Percentiles rank a stretch among this genome's conserved stretches.
Evolutionary conservation across 1,140 invertebrate species (phyloP).

Genomic region (Zaprionus taronus): DNA sequence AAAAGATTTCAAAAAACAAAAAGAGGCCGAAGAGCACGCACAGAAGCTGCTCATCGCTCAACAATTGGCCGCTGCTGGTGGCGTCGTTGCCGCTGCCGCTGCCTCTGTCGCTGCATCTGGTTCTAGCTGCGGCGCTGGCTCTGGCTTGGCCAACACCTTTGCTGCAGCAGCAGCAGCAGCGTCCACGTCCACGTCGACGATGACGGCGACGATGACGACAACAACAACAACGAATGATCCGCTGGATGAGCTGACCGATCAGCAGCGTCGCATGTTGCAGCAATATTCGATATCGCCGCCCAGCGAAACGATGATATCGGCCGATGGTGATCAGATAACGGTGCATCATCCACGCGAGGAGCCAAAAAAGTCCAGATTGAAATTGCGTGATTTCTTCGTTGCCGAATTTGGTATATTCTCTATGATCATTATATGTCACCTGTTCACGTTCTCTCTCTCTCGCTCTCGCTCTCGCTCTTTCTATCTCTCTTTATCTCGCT

Average conservation of each 20-base stretch:
- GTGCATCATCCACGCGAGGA: constrained; percentile 81
- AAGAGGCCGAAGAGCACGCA: constrained; percentile 83
- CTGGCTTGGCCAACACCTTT: constrained; percentile 35
- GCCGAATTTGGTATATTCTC: constrained; percentile 79
- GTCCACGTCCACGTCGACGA: neutral
- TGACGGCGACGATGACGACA: neutral
- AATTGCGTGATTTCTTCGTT: constrained; percentile 84
- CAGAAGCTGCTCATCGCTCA: constrained; percentile 83
- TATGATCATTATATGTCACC: constrained; percentile 7
- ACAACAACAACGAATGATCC: constrained; percentile 45
- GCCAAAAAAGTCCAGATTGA: constrained; percentile 79
- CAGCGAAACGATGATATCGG: constrained; percentile 80
- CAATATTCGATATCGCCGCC: constrained; percentile 81
- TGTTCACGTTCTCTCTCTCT: neutral
- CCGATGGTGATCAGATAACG: constrained; percentile 83
- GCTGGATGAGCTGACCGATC: constrained; percentile 73
- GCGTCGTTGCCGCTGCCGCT: constrained; percentile 23
- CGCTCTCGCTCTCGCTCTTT: neutral
- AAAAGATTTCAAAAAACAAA: constrained; percentile 82
- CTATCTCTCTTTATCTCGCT: neutral
- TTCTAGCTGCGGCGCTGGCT: constrained; percentile 26
- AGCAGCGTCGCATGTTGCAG: constrained; percentile 75
- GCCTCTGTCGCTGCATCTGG: constrained; percentile 21
- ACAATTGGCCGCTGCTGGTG: constrained; percentile 71
- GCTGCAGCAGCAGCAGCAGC: constrained; percentile 23